Evolutionary conservation across 92 coral and sea anemone species (phyloP).

Genomic region (Meandrina meandrites): DNA sequence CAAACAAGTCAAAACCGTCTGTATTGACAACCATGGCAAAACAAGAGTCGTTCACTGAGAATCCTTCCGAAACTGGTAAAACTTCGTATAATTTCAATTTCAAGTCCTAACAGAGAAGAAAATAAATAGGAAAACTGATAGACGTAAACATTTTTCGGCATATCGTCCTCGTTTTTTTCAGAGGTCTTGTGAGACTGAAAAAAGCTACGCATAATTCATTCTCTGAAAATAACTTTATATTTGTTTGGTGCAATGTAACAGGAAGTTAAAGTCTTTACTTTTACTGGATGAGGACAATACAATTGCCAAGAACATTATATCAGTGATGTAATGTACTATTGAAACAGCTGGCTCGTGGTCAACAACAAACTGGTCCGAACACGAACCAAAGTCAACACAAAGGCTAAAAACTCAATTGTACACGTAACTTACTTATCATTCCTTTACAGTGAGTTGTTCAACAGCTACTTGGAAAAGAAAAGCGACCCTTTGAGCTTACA

Average conservation of each 20-base stretch:
- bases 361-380: not conserved
- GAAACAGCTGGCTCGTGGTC: not conserved
- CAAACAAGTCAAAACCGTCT: too few relatives aligned
- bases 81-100: too few relatives aligned
- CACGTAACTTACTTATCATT: conserved; percentile 1
- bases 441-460: not conserved
- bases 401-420: not conserved
- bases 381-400: not conserved
- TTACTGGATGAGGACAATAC: not conserved
- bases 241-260: not conserved
- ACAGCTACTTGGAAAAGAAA: not conserved
- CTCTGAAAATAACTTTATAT: not conserved
- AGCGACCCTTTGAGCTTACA: not conserved
- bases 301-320: not conserved
- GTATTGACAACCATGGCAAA: too few relatives aligned
- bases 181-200: too few relatives aligned
- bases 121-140: not conserved
- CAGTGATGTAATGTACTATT: not conserved
- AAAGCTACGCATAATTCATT: not conserved
- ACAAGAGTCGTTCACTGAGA: too few relatives aligned
- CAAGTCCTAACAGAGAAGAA: too few relatives aligned
- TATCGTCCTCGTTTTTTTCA: not conserved
- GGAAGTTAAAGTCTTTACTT: not conserved
- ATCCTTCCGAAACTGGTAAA: too few relatives aligned
- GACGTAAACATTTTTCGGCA: not conserved